Conservation (phyloP, 2,888 invertebrate species). For the Xanthia icteritia region DNA sequence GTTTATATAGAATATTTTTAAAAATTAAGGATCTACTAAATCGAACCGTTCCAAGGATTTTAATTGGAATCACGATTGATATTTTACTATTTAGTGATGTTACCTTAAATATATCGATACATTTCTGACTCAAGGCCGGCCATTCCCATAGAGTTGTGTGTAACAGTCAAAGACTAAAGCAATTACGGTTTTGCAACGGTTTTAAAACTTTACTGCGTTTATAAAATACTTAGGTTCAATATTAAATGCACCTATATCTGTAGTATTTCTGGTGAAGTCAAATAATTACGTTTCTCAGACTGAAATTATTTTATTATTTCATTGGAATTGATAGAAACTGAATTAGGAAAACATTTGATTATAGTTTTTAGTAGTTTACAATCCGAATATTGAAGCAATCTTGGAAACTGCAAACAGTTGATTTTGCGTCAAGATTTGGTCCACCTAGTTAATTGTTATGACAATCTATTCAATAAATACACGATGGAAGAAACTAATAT, state of each 20-base stretch:
- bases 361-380: not conserved
- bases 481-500: not conserved
- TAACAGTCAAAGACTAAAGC: conserved; percentile 40
- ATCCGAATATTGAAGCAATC: not conserved
- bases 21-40: not conserved
- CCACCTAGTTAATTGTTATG: not conserved
- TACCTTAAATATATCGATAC: conserved; percentile 40
- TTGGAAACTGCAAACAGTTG: not conserved
- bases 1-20: not conserved
- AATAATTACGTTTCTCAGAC: conserved; percentile 7
- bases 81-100: conserved; percentile 50
- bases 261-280: conserved; percentile 7
- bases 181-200: conserved; percentile 48
- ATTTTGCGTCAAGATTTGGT: no score
- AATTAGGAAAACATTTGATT: not conserved
- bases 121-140: conserved; percentile 41
- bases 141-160: conserved; percentile 41
- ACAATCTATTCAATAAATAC: not conserved
- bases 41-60: not conserved
- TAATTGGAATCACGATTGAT: conserved; percentile 19
- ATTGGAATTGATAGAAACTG: not conserved
- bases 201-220: conserved; percentile 37
- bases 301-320: conserved; percentile 13
- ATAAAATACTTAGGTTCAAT: conserved; percentile 36
- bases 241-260: conserved; percentile 9